A percentile compares a stretch with the other conserved stretches of the same genome.
These are phyloP conservation scores for Mycalesis mineus DNA, from an alignment of 2,888 invertebrate species.

Conservation along the genomic window DNA sequence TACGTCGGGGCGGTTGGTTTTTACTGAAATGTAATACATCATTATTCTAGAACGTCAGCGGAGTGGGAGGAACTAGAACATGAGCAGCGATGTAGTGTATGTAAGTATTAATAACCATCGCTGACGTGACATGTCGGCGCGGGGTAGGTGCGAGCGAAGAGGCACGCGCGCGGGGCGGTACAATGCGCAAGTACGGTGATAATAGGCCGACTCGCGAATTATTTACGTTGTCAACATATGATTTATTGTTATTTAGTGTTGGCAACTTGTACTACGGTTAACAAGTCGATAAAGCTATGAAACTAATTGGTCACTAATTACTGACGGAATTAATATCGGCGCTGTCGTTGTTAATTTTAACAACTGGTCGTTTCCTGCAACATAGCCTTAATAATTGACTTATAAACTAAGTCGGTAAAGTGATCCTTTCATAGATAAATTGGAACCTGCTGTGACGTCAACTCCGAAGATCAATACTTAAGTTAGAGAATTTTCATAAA, in stretches of 20 bases:
- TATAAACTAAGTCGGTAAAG: not conserved
- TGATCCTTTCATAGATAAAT: not conserved
- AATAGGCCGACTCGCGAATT: conserved; percentile 64
- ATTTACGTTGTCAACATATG: conserved; percentile 72
- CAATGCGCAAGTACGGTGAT: conserved; percentile 68
- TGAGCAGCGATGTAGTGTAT: conserved; percentile 29
- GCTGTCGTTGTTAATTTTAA: conserved; percentile 2
- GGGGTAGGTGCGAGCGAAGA: conserved; percentile 39
- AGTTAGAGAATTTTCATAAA: too few species aligned
- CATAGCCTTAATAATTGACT: not conserved
- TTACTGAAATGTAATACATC: not conserved
- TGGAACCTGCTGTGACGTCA: not conserved
- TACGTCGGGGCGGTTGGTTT: not conserved
- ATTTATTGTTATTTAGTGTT: conserved; percentile 62
- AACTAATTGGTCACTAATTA: conserved; percentile 17
- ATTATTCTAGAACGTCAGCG: not conserved
- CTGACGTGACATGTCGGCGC: conserved; percentile 15
- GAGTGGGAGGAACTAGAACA: not conserved
- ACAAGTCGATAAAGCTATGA: conserved; percentile 16
- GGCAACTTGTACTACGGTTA: conserved; percentile 17
- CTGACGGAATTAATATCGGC: conserved; percentile 3
- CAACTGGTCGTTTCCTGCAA: not conserved
- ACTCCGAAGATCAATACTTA: not conserved
- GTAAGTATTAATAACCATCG: conserved; percentile 16
- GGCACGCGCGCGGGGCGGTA: conserved; percentile 57